Evolutionary conservation across 2,113 vertebrate genomes (phyloP), one percentile per base, ranked within the genome.

Genomic region (Poicephalus meyeri): DNA sequence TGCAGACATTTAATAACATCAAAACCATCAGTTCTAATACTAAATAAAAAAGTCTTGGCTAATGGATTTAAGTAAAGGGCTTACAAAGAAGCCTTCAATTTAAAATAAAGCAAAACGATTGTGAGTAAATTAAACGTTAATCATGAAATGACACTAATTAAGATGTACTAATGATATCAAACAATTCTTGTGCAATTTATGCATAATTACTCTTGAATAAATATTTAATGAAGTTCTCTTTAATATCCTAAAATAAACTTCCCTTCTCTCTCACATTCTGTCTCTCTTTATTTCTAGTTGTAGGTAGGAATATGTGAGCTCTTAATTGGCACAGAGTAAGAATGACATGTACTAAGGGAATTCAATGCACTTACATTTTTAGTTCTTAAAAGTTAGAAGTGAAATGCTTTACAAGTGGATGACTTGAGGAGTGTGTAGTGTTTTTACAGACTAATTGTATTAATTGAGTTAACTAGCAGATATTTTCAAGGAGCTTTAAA

Each of bases 161-260:
- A 97, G 91, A 97, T 96, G 66, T 81, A 95, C 93, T 96, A 97
- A 97, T 96, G 80, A 95, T 53, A 97, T 71, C 55, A 93, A 96
- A 79, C 74, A 95, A 91, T 97, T 97, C 80, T 97, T 49, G 84
- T 89, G 64, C 86, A 97, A 87, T 97, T 97, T 97, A 97, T 95
- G 91, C 92, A 95, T 74, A 97, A 97, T 98, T 98, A 97, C 74
- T 83, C 73, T 85, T 93, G 92, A 97, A 97, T 95, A 98, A 97
- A 97, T 96, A 97, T 97, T 97, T 97, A 98, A 98, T 98, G 98
- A 96, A 81, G 81, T 95, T 97, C 42, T 14, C 71, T 90, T 95
- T 96, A 96, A 97, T 96, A 96, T 46, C 63, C 81, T 96, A 86
- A 97, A 97, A 81, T 77, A 94, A 94, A 91, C 84, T 97, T 97